Evolutionary conservation across 2,797 vertebrate species (phyloP), one percentile per base, ranked within the genome.

Genomic region (Dendrocincla fuliginosa): DNA sequence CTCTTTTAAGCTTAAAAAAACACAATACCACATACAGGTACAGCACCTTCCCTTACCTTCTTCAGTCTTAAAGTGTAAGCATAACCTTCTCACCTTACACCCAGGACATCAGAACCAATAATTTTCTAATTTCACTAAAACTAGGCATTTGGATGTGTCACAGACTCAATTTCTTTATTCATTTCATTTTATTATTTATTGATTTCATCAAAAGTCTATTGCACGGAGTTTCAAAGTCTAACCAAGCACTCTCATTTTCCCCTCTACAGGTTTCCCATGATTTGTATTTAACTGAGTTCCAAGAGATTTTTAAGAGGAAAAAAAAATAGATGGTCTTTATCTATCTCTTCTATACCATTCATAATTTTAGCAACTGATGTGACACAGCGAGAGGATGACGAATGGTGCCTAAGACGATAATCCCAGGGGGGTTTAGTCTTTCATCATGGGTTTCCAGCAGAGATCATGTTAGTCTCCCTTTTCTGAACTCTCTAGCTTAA

Each of bases 291-390:
- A 86, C 18, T 24, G 28, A 94, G 14, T 7, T 9, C n/a, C 35
- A 18, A 7, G 7, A 32, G 52, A 63, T 32, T 84, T 87, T 68
- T 65, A 46, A 61, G 50, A 55, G 22, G 12, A 50, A 88, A 77
- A 81, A 75, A 84, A 76, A 86, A 78, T 10, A 76, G 22, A 39
- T 75, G 23, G 28, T 20, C 57, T 37, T 69, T 37, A 46, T 75
- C 56, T 67, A 32, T 49, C 55, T 69, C 52, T 69, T 63, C 78
- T 55, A 30, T 10, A 74, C 4, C 24, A 27, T 69, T 75, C 83
- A 47, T 78, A 75, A 94, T 83, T 94, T 95, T 78, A 92, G 60
- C 27, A 35, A 73, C 63, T 60, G 59, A 44, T 84, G 73, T 23
- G 39, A 75, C 79, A 85, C 17, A 90, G 57, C 83, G 81, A 78